A percentile compares a stretch with the other conserved stretches of the same genome.
Conservation (phyloP, 2,888 invertebrate species). For the Chymomyza amoena region DNA sequence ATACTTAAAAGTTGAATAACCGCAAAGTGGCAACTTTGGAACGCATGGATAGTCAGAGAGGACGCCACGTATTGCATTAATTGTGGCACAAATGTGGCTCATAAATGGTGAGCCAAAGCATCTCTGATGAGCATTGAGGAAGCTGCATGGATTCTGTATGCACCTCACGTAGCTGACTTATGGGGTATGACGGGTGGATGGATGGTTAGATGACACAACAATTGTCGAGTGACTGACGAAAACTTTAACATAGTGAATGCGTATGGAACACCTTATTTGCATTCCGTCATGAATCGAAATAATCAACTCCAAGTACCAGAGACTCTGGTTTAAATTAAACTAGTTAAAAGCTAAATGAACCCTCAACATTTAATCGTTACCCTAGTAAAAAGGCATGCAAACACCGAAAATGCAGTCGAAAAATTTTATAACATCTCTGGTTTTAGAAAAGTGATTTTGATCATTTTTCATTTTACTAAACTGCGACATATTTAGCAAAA, state of each 20-base stretch:
- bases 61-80: constrained; percentile 27
- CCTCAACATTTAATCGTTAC: too few relatives aligned
- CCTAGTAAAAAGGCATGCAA: too few relatives aligned
- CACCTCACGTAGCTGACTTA: background rate
- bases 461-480: too few relatives aligned
- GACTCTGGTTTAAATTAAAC: too few relatives aligned
- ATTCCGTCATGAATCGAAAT: background rate
- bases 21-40: background rate
- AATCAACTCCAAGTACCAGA: too few relatives aligned
- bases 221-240: background rate
- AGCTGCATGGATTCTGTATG: background rate
- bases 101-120: constrained; percentile 14
- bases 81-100: constrained; percentile 41
- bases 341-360: too few relatives aligned
- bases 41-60: background rate
- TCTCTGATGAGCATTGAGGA: background rate
- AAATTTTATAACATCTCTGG: too few relatives aligned
- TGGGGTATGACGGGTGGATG: background rate
- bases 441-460: too few relatives aligned
- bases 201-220: background rate
- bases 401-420: too few relatives aligned
- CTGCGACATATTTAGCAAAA: too few relatives aligned
- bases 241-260: background rate
- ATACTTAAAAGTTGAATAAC: background rate
- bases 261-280: background rate